phyloP scores from a whole-genome alignment of 2,888 invertebrate genomes.

The Schrankia costaestrigalis region DNA sequence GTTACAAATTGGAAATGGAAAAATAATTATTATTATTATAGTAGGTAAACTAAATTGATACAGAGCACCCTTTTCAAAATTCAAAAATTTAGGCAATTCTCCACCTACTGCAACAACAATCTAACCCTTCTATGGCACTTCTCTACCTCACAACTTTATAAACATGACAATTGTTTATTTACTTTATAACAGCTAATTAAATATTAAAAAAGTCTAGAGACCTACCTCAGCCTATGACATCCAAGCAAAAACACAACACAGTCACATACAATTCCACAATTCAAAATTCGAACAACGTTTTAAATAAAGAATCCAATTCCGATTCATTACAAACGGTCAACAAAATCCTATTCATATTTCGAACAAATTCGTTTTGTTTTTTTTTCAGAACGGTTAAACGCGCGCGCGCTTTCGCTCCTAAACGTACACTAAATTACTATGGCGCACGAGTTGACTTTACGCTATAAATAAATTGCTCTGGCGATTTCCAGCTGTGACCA shows the following conservation, averaged over 20 bases:
- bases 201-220: conserved; percentile 3
- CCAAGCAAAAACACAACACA: conserved; percentile 24
- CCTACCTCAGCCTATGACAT: conserved; percentile 21
- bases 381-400: conserved; percentile 31
- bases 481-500: conserved; percentile 36
- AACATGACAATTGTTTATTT: not conserved
- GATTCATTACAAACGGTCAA: conserved; percentile 22
- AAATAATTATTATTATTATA: no score
- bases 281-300: conserved; percentile 28
- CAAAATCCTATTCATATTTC: conserved; percentile 33
- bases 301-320: conserved; percentile 25
- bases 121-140: no score
- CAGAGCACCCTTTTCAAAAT: no score
- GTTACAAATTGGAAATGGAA: no score
- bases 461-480: conserved; percentile 58
- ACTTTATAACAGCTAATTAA: no score
- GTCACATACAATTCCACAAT: conserved; percentile 22
- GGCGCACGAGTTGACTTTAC: conserved; percentile 48
- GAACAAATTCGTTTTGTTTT: conserved; percentile 14
- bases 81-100: no score
- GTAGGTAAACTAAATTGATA: no score
- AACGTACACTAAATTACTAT: conserved; percentile 53
- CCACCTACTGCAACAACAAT: no score
- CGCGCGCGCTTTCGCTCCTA: conserved; percentile 58
- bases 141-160: not conserved